Evolutionary conservation across 1,140 invertebrate genomes (phyloP).

Genomic region (Ectropis grisescens): DNA sequence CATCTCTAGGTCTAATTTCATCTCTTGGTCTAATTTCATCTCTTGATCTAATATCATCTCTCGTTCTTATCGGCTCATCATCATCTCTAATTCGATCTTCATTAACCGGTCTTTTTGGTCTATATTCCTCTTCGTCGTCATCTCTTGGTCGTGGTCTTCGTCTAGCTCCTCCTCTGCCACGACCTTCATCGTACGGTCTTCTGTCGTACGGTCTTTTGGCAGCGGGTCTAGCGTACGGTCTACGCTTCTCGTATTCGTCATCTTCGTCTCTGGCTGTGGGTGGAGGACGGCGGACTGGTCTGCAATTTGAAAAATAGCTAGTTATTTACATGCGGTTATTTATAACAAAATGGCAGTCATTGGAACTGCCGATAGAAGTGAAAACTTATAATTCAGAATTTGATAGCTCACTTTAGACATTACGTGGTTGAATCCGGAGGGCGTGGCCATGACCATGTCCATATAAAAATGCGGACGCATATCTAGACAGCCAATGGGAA

Average conservation of each 20-base stretch:
- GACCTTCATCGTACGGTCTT: slow-evolving; percentile 28
- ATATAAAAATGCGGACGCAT: no score
- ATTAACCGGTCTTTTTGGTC: slow-evolving; percentile 18
- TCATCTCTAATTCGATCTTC: slow-evolving; percentile 14
- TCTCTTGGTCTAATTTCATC: slow-evolving; percentile 19
- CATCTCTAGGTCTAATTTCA: no score
- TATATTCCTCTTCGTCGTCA: slow-evolving; percentile 34
- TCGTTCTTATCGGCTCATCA: slow-evolving; percentile 13
- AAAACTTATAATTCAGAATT: no score
- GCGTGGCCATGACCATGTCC: no score
- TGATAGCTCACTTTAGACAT: no score
- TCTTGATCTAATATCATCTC: slow-evolving; percentile 22
- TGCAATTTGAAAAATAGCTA: no score
- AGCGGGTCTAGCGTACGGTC: slow-evolving; percentile 35
- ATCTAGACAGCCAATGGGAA: no score
- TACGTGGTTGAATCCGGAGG: no score
- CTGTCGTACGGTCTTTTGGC: slow-evolving; percentile 31
- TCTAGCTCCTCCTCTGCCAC: slow-evolving; percentile 33
- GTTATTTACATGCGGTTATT: not conserved
- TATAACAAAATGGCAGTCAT: no score
- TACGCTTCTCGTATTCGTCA: slow-evolving; percentile 58
- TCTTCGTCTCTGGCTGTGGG: slow-evolving; percentile 48
- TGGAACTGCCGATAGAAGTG: no score
- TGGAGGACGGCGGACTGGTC: slow-evolving; percentile 51
- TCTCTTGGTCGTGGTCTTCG: slow-evolving; percentile 33